A percentile compares a stretch with the other conserved stretches of the same genome.
These are phyloP conservation scores for Pyrocoelia pectoralis DNA, from an alignment of 2,888 invertebrate species.

Conservation along the genomic window DNA sequence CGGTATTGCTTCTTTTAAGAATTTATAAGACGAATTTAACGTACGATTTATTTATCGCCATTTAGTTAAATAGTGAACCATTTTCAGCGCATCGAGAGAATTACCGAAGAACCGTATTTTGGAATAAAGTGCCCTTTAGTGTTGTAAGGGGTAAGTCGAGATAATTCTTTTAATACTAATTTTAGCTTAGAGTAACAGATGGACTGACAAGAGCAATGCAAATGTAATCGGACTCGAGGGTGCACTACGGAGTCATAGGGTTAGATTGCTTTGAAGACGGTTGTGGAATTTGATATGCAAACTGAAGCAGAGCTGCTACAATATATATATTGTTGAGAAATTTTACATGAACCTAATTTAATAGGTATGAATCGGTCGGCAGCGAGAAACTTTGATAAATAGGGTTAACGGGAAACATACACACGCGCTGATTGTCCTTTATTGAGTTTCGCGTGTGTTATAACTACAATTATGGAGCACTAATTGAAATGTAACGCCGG, in stretches of 20 bases:
- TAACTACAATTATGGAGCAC: slow-evolving; percentile 22
- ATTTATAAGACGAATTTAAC: too few relatives aligned
- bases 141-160: background rate
- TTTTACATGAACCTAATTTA: background rate
- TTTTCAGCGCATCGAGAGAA: too few relatives aligned
- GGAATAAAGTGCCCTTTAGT: background rate
- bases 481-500: slow-evolving; percentile 31
- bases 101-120: too few relatives aligned
- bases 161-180: background rate
- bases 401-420: background rate
- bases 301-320: background rate
- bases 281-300: slow-evolving; percentile 6
- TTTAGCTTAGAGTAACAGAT: slow-evolving; percentile 2
- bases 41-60: too few relatives aligned
- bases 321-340: background rate
- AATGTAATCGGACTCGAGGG: slow-evolving; percentile 3
- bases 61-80: too few relatives aligned
- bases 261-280: background rate
- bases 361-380: background rate
- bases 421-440: slow-evolving; percentile 1
- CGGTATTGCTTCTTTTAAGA: too few relatives aligned
- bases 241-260: slow-evolving; percentile 1
- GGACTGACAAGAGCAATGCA: slow-evolving; percentile 12
- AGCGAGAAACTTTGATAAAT: background rate
- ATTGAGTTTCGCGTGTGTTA: slow-evolving; percentile 14